These are phyloP conservation scores for Sinohyriopsis cumingii DNA, from an alignment of 2,888 invertebrate genomes.

Conservation along the genomic window DNA sequence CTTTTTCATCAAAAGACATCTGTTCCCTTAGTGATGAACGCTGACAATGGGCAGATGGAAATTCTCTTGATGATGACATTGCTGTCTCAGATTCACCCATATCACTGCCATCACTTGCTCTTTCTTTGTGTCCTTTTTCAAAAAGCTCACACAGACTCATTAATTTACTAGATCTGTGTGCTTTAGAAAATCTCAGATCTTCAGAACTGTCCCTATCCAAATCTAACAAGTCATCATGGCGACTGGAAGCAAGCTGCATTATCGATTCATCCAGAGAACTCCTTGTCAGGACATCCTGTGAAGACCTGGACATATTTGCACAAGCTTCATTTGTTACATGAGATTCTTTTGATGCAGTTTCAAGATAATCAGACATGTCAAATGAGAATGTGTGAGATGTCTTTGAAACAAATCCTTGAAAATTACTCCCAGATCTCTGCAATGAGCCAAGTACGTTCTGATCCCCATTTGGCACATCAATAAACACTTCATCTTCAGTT, in stretches of 20 bases:
- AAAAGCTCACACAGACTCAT: constrained; percentile 59
- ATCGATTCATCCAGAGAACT: constrained; percentile 60
- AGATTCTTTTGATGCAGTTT: constrained; percentile 2
- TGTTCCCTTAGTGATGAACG: no score
- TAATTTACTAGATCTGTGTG: constrained; percentile 55
- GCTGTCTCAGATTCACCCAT: constrained; percentile 20
- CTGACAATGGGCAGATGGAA: no score
- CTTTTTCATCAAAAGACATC: constrained; percentile 11
- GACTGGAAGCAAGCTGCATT: constrained; percentile 52
- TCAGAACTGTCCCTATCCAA: constrained; percentile 38
- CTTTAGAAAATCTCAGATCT: constrained; percentile 54
- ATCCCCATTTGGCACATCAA: constrained; percentile 35
- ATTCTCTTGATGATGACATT: constrained; percentile 33
- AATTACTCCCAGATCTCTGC: no score
- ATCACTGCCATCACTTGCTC: constrained; percentile 35
- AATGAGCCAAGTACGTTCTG: no score
- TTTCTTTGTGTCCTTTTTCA: constrained; percentile 49
- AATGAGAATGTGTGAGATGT: neutral
- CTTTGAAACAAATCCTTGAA: no score
- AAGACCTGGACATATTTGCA: constrained; percentile 6
- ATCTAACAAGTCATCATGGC: constrained; percentile 46
- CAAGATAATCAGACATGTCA: neutral
- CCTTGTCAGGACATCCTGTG: constrained; percentile 43
- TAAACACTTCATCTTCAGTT: constrained; percentile 49
- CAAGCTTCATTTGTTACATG: constrained; percentile 6